These are phyloP conservation scores for Podarcis raffonei DNA, from an alignment of 2,113 vertebrate genomes.

Conservation along the genomic window DNA sequence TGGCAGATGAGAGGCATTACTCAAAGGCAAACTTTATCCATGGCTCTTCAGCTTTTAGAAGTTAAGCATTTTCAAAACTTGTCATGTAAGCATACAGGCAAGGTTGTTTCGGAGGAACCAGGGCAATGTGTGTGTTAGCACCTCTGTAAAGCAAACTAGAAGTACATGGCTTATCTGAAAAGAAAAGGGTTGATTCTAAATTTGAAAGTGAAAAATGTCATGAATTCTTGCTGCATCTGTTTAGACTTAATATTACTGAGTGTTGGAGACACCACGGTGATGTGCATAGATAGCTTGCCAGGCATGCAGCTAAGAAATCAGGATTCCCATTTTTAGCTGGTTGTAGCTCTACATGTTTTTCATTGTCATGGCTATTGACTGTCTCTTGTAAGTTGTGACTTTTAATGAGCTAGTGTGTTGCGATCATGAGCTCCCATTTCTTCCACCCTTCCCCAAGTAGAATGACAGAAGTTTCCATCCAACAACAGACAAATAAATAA, in stretches of 20 bases:
- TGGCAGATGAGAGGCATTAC: background rate
- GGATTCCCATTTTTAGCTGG: background rate
- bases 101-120: background rate
- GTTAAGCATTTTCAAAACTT: background rate
- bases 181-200: background rate
- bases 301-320: background rate
- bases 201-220: background rate
- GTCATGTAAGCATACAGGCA: background rate
- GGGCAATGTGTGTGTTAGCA: background rate
- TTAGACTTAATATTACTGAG: background rate
- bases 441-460: background rate
- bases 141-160: background rate
- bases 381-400: background rate
- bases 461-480: background rate
- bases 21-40: background rate
- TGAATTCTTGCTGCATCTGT: background rate
- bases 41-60: background rate
- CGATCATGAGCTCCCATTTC: background rate
- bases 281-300: background rate
- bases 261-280: background rate
- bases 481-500: background rate
- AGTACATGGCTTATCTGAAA: background rate
- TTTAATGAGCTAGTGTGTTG: background rate
- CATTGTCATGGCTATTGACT: slow-evolving; percentile 14
- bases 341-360: background rate